A percentile compares a stretch with the other conserved stretches of the same genome.
These are phyloP conservation scores for Meta bourneti DNA, from an alignment of 2,888 invertebrate species.

Conservation along the genomic window DNA sequence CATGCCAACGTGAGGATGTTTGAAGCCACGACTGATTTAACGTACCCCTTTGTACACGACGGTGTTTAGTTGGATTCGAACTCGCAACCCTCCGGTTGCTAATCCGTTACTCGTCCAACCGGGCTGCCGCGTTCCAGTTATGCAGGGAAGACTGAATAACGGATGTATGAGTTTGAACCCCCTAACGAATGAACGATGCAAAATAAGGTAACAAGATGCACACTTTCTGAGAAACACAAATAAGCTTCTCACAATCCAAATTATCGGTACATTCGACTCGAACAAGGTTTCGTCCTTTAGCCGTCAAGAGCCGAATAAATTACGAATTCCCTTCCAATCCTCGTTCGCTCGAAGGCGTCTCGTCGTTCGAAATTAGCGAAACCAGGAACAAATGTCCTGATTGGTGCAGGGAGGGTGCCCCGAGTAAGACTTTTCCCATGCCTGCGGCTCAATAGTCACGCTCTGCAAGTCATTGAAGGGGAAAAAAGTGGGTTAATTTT, in stretches of 20 bases:
- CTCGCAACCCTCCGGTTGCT: no score
- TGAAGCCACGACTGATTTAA: no score
- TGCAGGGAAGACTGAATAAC: no score
- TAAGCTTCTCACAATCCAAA: background rate
- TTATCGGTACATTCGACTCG: background rate
- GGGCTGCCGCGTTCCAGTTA: no score
- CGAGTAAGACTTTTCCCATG: slow-evolving; percentile 2
- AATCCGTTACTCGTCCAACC: no score
- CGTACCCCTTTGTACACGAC: no score
- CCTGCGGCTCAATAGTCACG: slow-evolving; percentile 15
- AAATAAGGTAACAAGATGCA: background rate
- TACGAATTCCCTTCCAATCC: background rate
- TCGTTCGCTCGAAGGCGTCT: background rate
- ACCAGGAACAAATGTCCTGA: slow-evolving; percentile 7
- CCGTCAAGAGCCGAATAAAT: background rate
- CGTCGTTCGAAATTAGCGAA: slow-evolving; percentile 1
- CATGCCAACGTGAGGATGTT: no score
- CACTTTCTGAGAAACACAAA: background rate
- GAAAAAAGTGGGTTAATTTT: slow-evolving; percentile 46
- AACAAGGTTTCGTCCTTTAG: background rate
- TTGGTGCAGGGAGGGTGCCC: background rate
- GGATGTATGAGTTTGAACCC: no score
- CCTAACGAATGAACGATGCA: background rate
- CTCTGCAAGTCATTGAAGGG: background rate
- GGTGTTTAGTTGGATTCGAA: no score